Evolutionary conservation across 2,888 invertebrate species (phyloP), one percentile per base, ranked within the genome.

Genomic region (Spicauda simplicius): DNA sequence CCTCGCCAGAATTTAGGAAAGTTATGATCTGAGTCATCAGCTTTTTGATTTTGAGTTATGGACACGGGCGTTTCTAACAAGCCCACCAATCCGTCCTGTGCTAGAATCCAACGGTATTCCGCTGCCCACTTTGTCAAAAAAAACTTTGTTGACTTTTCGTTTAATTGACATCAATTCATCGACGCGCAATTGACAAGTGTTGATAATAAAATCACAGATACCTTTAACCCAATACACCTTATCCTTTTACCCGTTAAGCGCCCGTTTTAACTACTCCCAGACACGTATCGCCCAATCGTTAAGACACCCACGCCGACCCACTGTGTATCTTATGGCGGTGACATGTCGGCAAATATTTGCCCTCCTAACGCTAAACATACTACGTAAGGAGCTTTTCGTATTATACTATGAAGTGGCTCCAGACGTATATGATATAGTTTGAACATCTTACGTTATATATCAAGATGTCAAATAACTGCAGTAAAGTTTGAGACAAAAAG

Each of bases 281-380:
- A 3, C 45, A 16, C 16, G 48, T 48, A 16, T 48, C 48, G 4
- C 48, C n/a, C 7, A 14, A 48, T 16, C 48, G 48, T 48, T 48
- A 48, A 48, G 16, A 48, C 48, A 48, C 16, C 16, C 14, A 12
- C 14, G 0, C 57, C 25, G 14, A 57, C 41, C 57, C 19, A 50
- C 18, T 64, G 64, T 58, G 57, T 64, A 58, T 58, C 64, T 57
- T 53, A 57, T 58, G 64, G 20, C 50, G 57, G 14, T 58, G 64
- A 64, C 64, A 58, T 25, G 41, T 64, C 12, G 14, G 58, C 48
- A 64, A 57, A 64, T 64, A 64, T 64, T 64, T 64, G 64, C 33
- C 54, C 30, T 57, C 16, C 20, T 52, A 52, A 58, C 64, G 56
- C 11, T 25, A 56, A 45, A 64, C 57, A 55, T 33, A 50, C 37